phyloP scores from a whole-genome alignment of 2,113 vertebrate genomes.

The Colius striatus region DNA sequence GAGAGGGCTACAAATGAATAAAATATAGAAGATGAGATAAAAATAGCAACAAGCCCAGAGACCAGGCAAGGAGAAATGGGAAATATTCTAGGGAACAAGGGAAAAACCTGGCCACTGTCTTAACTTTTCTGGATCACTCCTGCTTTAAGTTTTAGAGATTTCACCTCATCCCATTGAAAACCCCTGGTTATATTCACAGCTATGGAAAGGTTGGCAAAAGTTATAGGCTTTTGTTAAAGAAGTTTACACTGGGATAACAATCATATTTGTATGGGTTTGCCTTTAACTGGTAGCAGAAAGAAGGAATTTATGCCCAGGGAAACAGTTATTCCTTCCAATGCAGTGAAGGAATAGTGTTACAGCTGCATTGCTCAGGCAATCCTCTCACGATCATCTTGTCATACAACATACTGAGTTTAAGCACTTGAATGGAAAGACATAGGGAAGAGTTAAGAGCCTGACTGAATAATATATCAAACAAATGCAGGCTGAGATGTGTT shows the following conservation, averaged over 20 bases:
- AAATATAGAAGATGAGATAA: not conserved
- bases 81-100: not conserved
- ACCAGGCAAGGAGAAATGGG: not conserved
- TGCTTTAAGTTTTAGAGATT: not conserved
- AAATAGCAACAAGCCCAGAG: not conserved
- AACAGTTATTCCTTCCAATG: not conserved
- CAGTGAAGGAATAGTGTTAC: not conserved
- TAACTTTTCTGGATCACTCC: not conserved
- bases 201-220: not conserved
- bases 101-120: not conserved
- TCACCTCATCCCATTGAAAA: not conserved
- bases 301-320: not conserved
- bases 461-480: not conserved
- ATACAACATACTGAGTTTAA: not conserved
- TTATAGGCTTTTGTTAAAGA: not conserved
- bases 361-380: not conserved
- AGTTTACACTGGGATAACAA: not conserved
- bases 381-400: not conserved
- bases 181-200: not conserved
- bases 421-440: not conserved
- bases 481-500: not conserved
- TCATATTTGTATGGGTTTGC: not conserved
- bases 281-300: not conserved
- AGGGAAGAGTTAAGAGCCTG: not conserved
- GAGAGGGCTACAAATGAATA: not conserved